Conservation (phyloP, 2,113 vertebrate species). For the Phylloscopus trochilus region DNA sequence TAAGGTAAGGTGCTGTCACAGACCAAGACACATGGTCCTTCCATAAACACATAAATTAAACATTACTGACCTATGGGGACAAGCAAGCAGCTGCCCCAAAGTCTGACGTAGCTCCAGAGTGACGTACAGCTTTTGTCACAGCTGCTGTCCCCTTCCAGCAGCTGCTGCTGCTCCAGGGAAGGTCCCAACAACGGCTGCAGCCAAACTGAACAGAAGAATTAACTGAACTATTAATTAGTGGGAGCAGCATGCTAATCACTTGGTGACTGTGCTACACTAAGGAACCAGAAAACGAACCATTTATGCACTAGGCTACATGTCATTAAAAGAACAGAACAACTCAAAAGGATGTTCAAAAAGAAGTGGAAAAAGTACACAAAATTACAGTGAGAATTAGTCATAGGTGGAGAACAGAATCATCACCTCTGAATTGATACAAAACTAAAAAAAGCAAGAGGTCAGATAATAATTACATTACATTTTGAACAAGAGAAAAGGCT, state of each 20-base stretch:
- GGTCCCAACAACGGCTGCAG: not conserved
- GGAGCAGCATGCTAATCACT: not conserved
- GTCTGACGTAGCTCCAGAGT: not conserved
- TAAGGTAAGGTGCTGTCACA: not conserved
- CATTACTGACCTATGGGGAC: not conserved
- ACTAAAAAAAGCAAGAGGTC: not conserved
- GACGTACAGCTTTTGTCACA: not conserved
- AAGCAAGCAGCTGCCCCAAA: not conserved
- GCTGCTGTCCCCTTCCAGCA: not conserved
- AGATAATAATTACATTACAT: not conserved
- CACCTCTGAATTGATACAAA: not conserved
- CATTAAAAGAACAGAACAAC: not conserved
- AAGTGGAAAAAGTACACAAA: not conserved
- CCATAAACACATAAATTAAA: not conserved
- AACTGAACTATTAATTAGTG: constrained; percentile 3
- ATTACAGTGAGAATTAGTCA: not conserved
- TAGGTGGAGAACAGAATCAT: not conserved
- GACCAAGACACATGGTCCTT: not conserved
- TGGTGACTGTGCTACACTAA: not conserved
- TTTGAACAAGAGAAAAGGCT: not conserved
- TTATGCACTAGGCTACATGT: not conserved
- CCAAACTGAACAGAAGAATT: not conserved
- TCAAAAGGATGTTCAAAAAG: not conserved
- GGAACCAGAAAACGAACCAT: not conserved
- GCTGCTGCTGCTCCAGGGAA: not conserved